Percentiles rank a stretch among this genome's conserved stretches.
Evolutionary conservation across 1,140 invertebrate species (phyloP).

Genomic region (Cotesia glomerata): DNA sequence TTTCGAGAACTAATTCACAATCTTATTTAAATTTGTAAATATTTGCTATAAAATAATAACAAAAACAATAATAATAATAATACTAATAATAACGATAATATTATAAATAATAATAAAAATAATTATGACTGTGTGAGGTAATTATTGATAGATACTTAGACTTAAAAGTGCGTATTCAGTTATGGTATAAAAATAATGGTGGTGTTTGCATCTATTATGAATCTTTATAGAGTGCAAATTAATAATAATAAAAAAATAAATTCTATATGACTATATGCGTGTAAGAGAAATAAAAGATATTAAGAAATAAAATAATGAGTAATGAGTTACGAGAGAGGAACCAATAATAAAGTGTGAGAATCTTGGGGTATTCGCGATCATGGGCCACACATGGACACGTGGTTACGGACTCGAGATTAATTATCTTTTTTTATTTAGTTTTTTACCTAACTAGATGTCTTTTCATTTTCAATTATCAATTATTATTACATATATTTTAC

Average conservation of each 20-base stretch:
- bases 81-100: too few relatives aligned
- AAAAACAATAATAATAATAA: too few relatives aligned
- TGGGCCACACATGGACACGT: conserved; percentile 27
- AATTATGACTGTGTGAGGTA: conserved; percentile 12
- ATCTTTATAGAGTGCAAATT: conserved; percentile 44
- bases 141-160: conserved; percentile 12
- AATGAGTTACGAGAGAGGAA: background rate
- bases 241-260: conserved; percentile 10
- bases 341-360: background rate
- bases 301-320: background rate
- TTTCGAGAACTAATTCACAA: conserved; percentile 32
- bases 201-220: conserved; percentile 52
- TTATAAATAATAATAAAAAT: too few relatives aligned
- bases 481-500: background rate
- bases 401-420: conserved; percentile 19
- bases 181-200: conserved; percentile 38
- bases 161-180: conserved; percentile 32
- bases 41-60: conserved; percentile 21
- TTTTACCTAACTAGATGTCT: conserved; percentile 18
- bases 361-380: conserved; percentile 29
- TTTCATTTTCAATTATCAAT: background rate
- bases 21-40: conserved; percentile 31
- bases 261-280: conserved; percentile 11
- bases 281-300: conserved; percentile 18
- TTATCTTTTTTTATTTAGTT: background rate